Percentiles rank a stretch among this genome's conserved stretches.
These are phyloP conservation scores for Lamproptera curius DNA, from an alignment of 2,888 invertebrate species.

Conservation along the genomic window DNA sequence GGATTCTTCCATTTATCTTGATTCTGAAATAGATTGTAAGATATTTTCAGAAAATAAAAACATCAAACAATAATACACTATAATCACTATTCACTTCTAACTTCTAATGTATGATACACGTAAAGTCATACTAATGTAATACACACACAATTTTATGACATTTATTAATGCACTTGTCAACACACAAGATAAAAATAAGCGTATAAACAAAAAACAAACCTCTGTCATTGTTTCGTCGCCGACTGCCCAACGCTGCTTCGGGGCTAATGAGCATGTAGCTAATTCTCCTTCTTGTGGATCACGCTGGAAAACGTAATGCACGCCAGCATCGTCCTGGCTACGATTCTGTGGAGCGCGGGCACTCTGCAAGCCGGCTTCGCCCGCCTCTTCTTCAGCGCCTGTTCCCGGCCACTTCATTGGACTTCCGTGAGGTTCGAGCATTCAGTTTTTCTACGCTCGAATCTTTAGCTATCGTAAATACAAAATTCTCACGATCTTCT, in stretches of 20 bases:
- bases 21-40: conserved; percentile 77
- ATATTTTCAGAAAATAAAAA: neutral
- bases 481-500: conserved; percentile 47
- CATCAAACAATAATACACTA: too few species aligned
- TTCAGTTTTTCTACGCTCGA: conserved; percentile 69
- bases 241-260: conserved; percentile 91
- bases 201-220: conserved; percentile 77
- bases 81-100: too few species aligned
- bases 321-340: conserved; percentile 91
- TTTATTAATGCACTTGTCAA: too few species aligned
- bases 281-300: conserved; percentile 90
- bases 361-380: conserved; percentile 75
- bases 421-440: conserved; percentile 78
- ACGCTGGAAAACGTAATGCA: conserved; percentile 92
- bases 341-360: conserved; percentile 83
- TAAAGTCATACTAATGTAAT: too few species aligned
- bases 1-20: conserved; percentile 93
- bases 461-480: conserved; percentile 57
- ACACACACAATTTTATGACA: too few species aligned
- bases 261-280: conserved; percentile 78
- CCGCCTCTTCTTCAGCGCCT: conserved; percentile 81
- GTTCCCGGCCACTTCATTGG: conserved; percentile 89
- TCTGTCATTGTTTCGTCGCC: conserved; percentile 93
- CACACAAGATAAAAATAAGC: too few species aligned
- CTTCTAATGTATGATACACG: too few species aligned